Evolutionary conservation across 2,797 vertebrate genomes (phyloP), one percentile per base, ranked within the genome.

Genomic region (Danio choprae): DNA sequence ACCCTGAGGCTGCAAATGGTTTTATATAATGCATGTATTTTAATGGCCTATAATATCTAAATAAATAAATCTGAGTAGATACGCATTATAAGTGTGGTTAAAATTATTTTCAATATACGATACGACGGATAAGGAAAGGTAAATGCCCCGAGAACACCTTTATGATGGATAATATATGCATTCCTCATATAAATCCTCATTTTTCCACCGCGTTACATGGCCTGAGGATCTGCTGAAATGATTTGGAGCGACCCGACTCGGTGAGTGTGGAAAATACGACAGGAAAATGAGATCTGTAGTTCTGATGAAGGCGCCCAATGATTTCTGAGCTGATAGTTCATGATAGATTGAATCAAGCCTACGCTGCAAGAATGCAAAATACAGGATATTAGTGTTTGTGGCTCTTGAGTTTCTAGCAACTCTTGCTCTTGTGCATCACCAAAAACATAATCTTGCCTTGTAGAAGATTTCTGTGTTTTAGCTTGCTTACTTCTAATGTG

Each of bases 241-340:
- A 74, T 74, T 62, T 60, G 40, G 53, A 72, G 70, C 8, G 51
- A 58, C 36, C 40, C 18, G 4, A 48, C 36, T 38, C 51, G 53
- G 38, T 22, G 53, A 58, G 20, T 56, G 53, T 22, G 40, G 56
- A 74, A 74, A 58, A 74, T 48, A 50, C 7, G 22, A 36, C 43
- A 74, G 72, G 22, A 62, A 60, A 74, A 74, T 74, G 72, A 74
- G 72, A 74, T 62, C 56, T 59, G 56, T 62, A 50, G 56, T 43
- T 62, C 72, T 74, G 72, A 74, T 74, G 56, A 74, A 74, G 72
- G 43, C 74, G 72, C 18, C 18, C 40, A 59, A 46, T 6, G 40
- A 59, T 44, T 58, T 73, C 70, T 73, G 18, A 73, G 71, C 71
- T 59, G 71, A 71, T 71, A 41, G 68, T 20, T 41, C 1, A 2